Percentiles rank a stretch among this genome's conserved stretches.
phyloP scores from a whole-genome alignment of 2,113 vertebrate genomes.

The Meriones unguiculatus region DNA sequence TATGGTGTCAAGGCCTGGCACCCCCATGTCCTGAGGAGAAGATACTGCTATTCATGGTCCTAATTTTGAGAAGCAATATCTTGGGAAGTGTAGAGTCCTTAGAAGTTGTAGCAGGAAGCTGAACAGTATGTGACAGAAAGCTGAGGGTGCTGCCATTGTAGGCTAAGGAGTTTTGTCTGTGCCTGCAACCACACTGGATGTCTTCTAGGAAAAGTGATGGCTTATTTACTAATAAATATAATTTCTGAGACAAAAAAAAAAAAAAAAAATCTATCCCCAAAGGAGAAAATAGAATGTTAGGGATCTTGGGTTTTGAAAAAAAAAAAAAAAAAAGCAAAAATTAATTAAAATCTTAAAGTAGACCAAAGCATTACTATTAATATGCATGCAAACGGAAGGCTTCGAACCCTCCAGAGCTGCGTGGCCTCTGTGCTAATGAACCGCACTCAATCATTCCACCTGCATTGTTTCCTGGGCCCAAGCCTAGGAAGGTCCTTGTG shows the following conservation, averaged over 20 bases:
- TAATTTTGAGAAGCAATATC: conserved; percentile 7
- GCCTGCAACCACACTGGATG: not conserved
- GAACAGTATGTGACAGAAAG: conserved; percentile 25
- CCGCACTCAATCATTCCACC: not conserved
- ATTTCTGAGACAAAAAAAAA: conserved; percentile 45
- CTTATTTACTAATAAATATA: conserved; percentile 42
- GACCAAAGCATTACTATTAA: not conserved
- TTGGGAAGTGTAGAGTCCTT: not conserved
- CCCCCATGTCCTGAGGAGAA: not conserved
- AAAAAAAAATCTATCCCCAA: not conserved
- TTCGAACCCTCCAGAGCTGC: not conserved
- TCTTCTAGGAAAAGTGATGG: not conserved
- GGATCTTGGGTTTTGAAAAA: conserved; percentile 25
- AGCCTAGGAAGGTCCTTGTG: conserved; percentile 25
- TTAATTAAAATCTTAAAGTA: conserved; percentile 63
- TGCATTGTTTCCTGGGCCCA: conserved; percentile 50
- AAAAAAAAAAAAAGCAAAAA: not conserved
- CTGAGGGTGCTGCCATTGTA: not conserved
- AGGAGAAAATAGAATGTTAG: conserved; percentile 11
- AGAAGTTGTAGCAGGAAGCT: not conserved
- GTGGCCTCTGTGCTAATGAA: conserved; percentile 60
- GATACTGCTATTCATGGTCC: not conserved
- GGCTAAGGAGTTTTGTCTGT: not conserved
- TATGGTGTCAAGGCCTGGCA: not conserved
- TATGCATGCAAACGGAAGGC: conserved; percentile 28